Evolutionary conservation across 2,888 invertebrate species (phyloP), one percentile per base, ranked within the genome.

Genomic region (Andrena haemorrhoa): DNA sequence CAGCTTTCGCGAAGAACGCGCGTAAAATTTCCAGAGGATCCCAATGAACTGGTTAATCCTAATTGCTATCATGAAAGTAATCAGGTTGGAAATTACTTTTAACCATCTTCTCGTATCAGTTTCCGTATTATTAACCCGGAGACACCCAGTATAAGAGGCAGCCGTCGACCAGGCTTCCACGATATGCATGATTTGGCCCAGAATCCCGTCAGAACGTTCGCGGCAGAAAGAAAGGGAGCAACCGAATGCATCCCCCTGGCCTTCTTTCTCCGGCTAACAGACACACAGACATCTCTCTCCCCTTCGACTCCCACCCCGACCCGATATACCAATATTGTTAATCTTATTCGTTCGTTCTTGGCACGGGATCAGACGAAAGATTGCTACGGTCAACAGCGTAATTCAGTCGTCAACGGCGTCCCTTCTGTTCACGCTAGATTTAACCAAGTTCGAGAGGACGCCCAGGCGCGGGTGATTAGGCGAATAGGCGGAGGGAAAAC

Each of bases 261-360:
- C 82, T 71, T 74, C 74, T 71, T 82, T 73, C 49, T 12, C 64
- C 10, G 23, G 31, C 61, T 20, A 60, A 5, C 47, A 61, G 35
- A 23, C 66, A 64, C 66, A 63, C 33, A 49, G 58, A 76, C 53
- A 64, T 35, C 10, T 69, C 56, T 12, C 33, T 63, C 23, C 20
- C 68, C 41, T 7, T 5, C 23, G 2, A 41, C 16, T 26, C 29
- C 8, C 23, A 7, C 47, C 7, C 58, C 23, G 31, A 26, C 35
- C 65, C 69, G 29, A 70, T 79, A 70, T 79, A 86, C 69, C 86
- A 84, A 88, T 84, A 78, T 82, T 84, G 79, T 87, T 88, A 87
- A 88, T 87, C 81, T 79, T 79, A 82, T 86, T 84, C 86, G 53
- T 65, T 64, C 71, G 70, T 72, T 83, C 66, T 87, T 87, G 87